Base-by-base conservation (phyloP, 2,797 vertebrate species). In the Acridotheres tristis region DNA sequence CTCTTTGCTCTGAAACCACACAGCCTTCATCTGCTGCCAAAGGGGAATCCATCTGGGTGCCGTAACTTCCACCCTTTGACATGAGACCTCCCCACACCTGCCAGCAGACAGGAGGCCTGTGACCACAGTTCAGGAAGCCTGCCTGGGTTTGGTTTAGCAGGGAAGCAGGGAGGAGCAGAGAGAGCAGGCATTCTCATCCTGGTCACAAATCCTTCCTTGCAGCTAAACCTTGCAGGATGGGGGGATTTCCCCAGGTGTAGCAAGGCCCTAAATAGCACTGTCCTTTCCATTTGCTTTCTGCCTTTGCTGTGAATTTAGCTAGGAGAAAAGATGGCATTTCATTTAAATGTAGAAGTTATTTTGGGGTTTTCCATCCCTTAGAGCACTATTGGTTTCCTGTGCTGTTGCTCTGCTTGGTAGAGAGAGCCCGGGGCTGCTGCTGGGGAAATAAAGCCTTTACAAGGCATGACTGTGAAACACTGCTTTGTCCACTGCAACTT, bases 1-100 rank as follows among this genome's bases (percentile, higher is more conserved):
- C 57, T 77, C 74, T 94, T 90, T 92, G 81, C 96, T 96, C 88
- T 77, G 81, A 82, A 96, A 79, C 80, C 74, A 8, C 76, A 51
- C 9, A 43, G 38, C 90, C 94, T 96, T 96, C 85, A 95, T 91
- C 71, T 79, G 66, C 67, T 90, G 94, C 92, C 92, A 93, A 67
- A 82, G 45, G 71, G 45, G 74, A 88, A 94, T 74, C 88, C 93
- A 83, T 79, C 45, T 65, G 86, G 78, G 84, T 77, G 57, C 68
- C 0, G 0, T 17, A 27, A 73, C 27, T 94, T 95, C 88, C 42
- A 5, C 55, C 45, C 75, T 92, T 73, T 63, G 86, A 76, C 82
- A 73, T 1, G 26, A 69, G 71, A 13, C 27, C 34, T 85, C 71
- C 30, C 34, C 57, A 30, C 26, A 38, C 21, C 20, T 5, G 0